phyloP scores from a whole-genome alignment of 92 coral and sea anemone genomes.

The Palythoa caribaeorum region DNA sequence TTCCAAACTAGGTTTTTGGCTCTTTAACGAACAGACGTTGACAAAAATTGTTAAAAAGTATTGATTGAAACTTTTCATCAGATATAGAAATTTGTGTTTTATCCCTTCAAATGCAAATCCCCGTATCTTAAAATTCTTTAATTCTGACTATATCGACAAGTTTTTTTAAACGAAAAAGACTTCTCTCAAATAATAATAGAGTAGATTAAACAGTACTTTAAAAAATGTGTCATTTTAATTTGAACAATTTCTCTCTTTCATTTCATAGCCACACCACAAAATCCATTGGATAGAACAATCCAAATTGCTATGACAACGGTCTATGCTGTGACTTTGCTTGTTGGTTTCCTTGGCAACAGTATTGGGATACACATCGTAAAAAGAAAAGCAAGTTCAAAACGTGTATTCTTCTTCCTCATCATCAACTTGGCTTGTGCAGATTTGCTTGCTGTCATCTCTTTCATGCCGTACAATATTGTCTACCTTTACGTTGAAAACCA shows the following conservation, averaged over 20 bases:
- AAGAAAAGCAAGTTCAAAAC: constrained; percentile 2
- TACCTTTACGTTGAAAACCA: constrained; percentile 12
- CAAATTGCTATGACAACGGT: constrained; percentile 32
- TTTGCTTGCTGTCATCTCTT: background rate
- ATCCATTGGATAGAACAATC: background rate
- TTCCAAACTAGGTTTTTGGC: too few relatives aligned
- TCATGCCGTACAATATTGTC: constrained; percentile 3
- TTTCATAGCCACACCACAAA: background rate
- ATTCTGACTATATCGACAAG: too few relatives aligned
- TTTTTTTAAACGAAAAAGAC: too few relatives aligned
- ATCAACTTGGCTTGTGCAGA: constrained; percentile 43
- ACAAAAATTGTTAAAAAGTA: too few relatives aligned
- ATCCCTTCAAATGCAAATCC: too few relatives aligned
- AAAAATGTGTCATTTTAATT: too few relatives aligned
- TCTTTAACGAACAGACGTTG: too few relatives aligned
- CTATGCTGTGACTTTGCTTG: constrained; percentile 15
- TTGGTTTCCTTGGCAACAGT: constrained; percentile 44
- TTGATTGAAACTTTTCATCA: too few relatives aligned
- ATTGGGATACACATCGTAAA: constrained; percentile 31
- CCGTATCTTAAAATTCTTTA: too few relatives aligned
- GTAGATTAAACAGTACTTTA: too few relatives aligned
- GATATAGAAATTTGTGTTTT: too few relatives aligned
- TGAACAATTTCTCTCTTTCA: background rate
- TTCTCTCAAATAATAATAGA: too few relatives aligned
- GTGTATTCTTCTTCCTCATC: constrained; percentile 16